Evolutionary conservation across 2,113 vertebrate species (phyloP).

Genomic region (Sylvietta virens): DNA sequence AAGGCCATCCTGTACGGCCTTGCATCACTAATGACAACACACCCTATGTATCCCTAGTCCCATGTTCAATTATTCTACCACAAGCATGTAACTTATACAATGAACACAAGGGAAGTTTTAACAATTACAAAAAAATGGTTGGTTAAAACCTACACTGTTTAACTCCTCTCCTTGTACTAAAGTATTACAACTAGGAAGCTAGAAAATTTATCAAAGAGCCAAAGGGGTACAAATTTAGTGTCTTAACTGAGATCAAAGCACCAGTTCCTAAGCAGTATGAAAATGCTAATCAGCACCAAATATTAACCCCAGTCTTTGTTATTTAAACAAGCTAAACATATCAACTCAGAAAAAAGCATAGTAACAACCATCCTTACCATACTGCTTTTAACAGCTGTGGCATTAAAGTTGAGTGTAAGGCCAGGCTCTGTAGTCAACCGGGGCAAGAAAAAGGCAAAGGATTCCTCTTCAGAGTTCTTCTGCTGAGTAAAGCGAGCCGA

Average conservation of each 20-base stretch:
- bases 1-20: not conserved
- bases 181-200: not conserved
- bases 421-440: constrained; percentile 78
- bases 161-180: not conserved
- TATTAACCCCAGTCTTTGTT: not conserved
- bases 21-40: not conserved
- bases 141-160: not conserved
- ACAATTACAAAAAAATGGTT: not conserved
- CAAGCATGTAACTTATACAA: not conserved
- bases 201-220: not conserved
- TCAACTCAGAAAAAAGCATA: not conserved
- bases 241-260: not conserved
- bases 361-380: constrained; percentile 71
- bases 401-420: constrained; percentile 82
- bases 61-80: not conserved
- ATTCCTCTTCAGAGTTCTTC: constrained; percentile 61
- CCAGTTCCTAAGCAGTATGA: not conserved
- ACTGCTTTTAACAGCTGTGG: constrained; percentile 86
- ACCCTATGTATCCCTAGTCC: not conserved
- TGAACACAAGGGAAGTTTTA: not conserved
- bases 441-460: constrained; percentile 74
- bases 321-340: not conserved
- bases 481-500: constrained; percentile 22
- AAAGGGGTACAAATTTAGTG: not conserved
- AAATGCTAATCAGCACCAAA: not conserved